Conservation (phyloP, 2,888 invertebrate genomes). For the Lamellibrachia columna region DNA sequence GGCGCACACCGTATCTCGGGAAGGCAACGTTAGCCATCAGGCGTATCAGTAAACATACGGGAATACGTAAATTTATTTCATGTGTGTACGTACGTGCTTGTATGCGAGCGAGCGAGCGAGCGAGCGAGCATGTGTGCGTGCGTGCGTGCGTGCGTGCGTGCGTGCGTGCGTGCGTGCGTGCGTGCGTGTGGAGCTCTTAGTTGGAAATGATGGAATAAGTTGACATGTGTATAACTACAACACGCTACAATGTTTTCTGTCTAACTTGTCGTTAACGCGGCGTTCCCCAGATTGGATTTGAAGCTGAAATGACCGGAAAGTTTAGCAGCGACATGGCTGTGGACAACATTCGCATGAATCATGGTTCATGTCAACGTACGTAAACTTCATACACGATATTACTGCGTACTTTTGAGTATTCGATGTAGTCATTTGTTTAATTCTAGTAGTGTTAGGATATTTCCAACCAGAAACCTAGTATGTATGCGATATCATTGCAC, state of each 20-base stretch:
- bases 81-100: background rate
- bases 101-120: background rate
- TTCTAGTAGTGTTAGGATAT: background rate
- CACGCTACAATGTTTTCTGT: no score
- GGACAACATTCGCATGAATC: constrained; percentile 49
- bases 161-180: no score
- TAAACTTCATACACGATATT: background rate
- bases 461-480: background rate
- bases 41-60: no score
- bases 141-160: background rate
- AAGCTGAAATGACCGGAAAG: constrained; percentile 32
- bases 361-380: constrained; percentile 43
- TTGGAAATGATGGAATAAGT: background rate
- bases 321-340: constrained; percentile 56
- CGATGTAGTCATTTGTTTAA: background rate
- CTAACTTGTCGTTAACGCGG: background rate
- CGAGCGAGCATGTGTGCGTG: no score
- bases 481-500: background rate
- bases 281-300: constrained; percentile 33
- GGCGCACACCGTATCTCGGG: background rate
- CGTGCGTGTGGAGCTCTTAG: background rate
- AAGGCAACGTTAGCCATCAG: background rate
- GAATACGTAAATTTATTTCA: no score
- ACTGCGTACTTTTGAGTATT: no score
- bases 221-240: background rate